phyloP scores from a whole-genome alignment of 1,140 invertebrate genomes.

The Marisa cornuarietis region DNA sequence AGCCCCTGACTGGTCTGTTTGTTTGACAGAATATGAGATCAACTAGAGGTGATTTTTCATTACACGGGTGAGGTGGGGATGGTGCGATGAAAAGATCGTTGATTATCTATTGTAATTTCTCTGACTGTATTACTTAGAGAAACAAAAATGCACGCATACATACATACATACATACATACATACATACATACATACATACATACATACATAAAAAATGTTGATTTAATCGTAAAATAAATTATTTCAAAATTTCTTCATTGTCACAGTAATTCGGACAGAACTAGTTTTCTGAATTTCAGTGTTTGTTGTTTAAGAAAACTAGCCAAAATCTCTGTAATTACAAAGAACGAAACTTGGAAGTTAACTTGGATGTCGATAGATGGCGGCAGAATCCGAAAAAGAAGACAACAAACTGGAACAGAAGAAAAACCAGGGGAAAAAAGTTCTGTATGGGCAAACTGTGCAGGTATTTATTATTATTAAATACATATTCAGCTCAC shows the following conservation, averaged over 20 bases:
- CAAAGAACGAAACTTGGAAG: not conserved
- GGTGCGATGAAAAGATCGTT: not conserved
- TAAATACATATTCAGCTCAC: no score
- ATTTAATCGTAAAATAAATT: not conserved
- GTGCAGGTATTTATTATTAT: conserved; percentile 51
- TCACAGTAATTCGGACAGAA: not conserved
- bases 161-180: no score
- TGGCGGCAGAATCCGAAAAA: conserved; percentile 57
- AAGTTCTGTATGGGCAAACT: conserved; percentile 61
- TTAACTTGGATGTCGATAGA: conserved; percentile 35
- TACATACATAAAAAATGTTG: no score
- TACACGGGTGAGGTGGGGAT: not conserved
- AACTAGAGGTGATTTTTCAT: not conserved
- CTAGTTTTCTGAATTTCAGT: not conserved
- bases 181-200: no score
- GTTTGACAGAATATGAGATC: not conserved
- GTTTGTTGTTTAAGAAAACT: not conserved
- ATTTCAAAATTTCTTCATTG: not conserved
- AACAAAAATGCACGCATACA: not conserved
- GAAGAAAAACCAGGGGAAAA: conserved; percentile 57
- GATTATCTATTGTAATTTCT: not conserved
- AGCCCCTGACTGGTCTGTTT: not conserved
- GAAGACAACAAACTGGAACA: conserved; percentile 62
- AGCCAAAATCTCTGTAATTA: no score
- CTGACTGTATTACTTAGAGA: not conserved